These are phyloP conservation scores for Eptatretus atami DNA, from an alignment of 2,797 vertebrate species.

Conservation along the genomic window DNA sequence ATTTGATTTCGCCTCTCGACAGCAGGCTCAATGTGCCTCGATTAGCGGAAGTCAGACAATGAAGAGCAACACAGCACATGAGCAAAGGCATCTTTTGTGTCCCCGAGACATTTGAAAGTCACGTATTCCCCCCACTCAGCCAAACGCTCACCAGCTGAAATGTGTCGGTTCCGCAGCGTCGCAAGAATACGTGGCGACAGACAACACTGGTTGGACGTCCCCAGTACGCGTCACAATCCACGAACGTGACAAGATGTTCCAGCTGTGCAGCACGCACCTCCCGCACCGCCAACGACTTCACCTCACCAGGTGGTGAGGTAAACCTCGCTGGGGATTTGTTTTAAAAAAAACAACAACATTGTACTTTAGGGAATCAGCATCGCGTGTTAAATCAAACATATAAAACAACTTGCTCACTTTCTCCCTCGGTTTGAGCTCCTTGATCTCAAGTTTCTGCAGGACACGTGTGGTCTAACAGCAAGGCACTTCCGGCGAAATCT, in stretches of 20 bases:
- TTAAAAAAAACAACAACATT: too few relatives aligned
- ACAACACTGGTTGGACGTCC: constrained; percentile 66
- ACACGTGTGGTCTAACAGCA: not conserved
- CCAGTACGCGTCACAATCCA: constrained; percentile 50
- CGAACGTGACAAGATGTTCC: constrained; percentile 40
- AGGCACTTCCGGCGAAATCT: not conserved
- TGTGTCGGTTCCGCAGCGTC: constrained; percentile 69
- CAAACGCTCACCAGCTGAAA: constrained; percentile 40
- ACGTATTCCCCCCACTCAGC: too few relatives aligned
- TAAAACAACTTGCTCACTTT: not conserved
- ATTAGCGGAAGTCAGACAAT: too few relatives aligned
- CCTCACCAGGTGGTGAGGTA: constrained; percentile 33
- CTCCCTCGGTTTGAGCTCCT: not conserved
- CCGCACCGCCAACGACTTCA: constrained; percentile 42
- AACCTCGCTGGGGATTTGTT: constrained; percentile 23
- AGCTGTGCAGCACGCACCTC: constrained; percentile 45
- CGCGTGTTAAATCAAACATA: not conserved
- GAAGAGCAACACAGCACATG: too few relatives aligned
- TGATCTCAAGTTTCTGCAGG: not conserved
- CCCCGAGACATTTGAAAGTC: too few relatives aligned
- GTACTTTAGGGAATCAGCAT: too few relatives aligned
- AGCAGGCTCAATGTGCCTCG: too few relatives aligned
- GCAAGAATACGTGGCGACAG: constrained; percentile 56
- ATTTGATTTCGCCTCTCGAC: too few relatives aligned
- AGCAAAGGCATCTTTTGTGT: too few relatives aligned